Base-by-base conservation (phyloP, 2,113 vertebrate genomes). In the Microcebus tavaratra region DNA sequence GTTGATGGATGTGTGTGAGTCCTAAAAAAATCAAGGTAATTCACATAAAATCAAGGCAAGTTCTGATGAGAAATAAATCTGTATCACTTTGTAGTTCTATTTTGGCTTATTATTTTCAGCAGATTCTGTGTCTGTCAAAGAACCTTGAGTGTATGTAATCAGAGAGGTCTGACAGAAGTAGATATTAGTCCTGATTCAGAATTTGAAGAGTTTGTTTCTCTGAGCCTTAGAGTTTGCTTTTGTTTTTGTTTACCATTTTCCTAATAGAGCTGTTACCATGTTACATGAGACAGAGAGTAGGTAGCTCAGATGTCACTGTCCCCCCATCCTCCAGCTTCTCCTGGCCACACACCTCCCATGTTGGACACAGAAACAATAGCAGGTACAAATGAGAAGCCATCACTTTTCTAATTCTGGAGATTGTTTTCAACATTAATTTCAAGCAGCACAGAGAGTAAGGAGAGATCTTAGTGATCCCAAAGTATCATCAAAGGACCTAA, bases 41-140 rank as follows among this genome's bases (percentile, higher is more conserved):
- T 96, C 21, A 95, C 82, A 87, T 67, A 95, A 78, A 91, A 72
- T 75, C 65, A 96, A 90, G 63, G 12, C 23, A 82, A 68, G 73
- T 27, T 82, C 50, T 81, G 13, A 57, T 39, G 76, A 91, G 45
- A 85, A 91, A 57, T 78, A 6, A 42, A 63, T 82, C 27, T 76
- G 42, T 31, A 48, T 65, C 72, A 76, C 15, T 25, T 70, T 83
- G 20, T 53, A 61, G 5, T 50, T 50, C 18, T 86, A 11, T 73
- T 93, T 83, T 95, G 59, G 61, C 72, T 96, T 57, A 31, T 80
- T 67, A 45, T 76, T 89, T 85, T 73, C 20, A 67, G 88, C 5
- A 68, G n/a, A 75, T 72, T 75, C 25, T 57, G 12, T 59, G 13
- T 39, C 27, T 83, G 12, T 36, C n/a, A 23, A 42, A 68, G 34